Base-by-base conservation (phyloP, 1,140 invertebrate genomes). In the Proales similis region DNA sequence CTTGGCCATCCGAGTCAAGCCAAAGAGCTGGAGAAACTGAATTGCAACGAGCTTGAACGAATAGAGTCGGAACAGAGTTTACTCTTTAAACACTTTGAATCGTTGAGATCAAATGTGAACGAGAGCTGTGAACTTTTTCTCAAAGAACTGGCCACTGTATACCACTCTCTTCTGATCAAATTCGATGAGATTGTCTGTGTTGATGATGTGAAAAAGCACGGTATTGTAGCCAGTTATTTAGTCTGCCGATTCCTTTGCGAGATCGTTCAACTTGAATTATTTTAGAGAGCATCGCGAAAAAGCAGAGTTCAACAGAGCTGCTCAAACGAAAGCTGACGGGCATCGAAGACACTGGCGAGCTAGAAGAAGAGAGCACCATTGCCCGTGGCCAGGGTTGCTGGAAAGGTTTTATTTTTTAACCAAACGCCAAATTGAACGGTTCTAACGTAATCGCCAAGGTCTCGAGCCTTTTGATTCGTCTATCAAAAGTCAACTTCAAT, bases 151-250 rank as follows among this genome's bases (percentile, higher is more conserved):
- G 33, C 51, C 17, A 57, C 39, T 42, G 32, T n/a, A 22, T 42
- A 57, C 9, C 36, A 57, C 17, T 19, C n/a, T 22, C 30, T 57
- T 20, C 4, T 57, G 19, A 57, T 57, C 22, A 57, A 57, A 26
- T 57, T 57, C 14, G 51, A 57, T 39, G 51, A 57, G 17, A 57
- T 57, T 57, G 20, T 57, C 2, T 30, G 26, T 27, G 51, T 57
- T n/a, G 51, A 57, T 42, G 51, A 57, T 14, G 36, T 57, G 6
- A 26, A 30, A 24, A 57, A 57, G 24, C 51, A 57, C 45, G 33
- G 33, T 36, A 36, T 9, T 36, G 33, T 36, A 9, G 14, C 9
- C 14, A 36, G 14, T 36, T 9, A 36, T 36, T 9, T 9, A 36
- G 33, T 9, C 33, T 36, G 9, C 14, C 14, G 33, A 36, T 36